These are phyloP conservation scores for Nannospalax galili DNA, from an alignment of 2,113 vertebrate genomes.

Conservation along the genomic window DNA sequence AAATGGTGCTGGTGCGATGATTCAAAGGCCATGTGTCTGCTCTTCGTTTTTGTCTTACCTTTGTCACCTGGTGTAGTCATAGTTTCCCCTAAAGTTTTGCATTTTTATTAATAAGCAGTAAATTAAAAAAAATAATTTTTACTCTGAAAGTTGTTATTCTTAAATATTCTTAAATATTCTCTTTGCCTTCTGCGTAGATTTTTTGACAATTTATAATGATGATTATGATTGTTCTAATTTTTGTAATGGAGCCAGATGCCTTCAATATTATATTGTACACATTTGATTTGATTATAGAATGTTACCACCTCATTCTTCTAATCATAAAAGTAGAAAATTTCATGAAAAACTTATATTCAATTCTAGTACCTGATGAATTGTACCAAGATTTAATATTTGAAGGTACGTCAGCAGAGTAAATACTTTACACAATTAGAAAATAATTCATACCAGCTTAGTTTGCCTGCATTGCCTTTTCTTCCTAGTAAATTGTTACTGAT, in stretches of 20 bases:
- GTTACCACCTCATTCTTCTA: background rate
- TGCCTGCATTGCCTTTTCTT: background rate
- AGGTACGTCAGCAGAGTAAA: conserved; percentile 17
- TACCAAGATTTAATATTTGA: background rate
- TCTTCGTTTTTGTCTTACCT: background rate
- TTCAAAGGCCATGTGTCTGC: background rate
- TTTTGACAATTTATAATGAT: background rate
- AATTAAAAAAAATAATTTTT: conserved; percentile 43
- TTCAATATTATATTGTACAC: background rate
- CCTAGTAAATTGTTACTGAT: conserved; percentile 18
- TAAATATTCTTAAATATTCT: conserved; percentile 8
- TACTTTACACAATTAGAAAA: conserved; percentile 9
- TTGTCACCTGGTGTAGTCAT: background rate
- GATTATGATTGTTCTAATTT: background rate
- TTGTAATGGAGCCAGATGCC: background rate
- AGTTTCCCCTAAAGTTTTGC: background rate
- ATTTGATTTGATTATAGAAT: background rate
- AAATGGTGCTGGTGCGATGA: background rate
- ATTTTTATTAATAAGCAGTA: conserved; percentile 31
- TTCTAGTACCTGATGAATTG: background rate
- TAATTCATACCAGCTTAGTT: background rate
- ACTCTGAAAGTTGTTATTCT: conserved; percentile 11
- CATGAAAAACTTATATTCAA: background rate
- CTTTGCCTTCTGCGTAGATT: background rate
- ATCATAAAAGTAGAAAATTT: background rate